These are phyloP conservation scores for Rhaphigaster nebulosa DNA, from an alignment of 2,888 invertebrate genomes.

Conservation along the genomic window DNA sequence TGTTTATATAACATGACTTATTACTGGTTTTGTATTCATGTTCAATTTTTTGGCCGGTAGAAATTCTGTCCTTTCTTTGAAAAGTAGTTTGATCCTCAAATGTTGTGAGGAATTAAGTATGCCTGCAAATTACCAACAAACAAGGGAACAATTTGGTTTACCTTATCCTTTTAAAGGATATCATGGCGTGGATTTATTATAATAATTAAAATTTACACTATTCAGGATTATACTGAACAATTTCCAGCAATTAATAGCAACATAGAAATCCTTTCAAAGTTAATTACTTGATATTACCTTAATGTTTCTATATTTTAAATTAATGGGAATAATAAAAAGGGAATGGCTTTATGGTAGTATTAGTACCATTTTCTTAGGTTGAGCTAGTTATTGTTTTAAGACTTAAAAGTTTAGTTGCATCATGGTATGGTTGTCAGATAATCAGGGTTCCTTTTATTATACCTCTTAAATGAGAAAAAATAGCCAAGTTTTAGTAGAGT, in stretches of 20 bases:
- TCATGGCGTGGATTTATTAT: background rate
- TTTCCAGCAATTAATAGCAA: background rate
- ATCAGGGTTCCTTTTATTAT: constrained; percentile 6
- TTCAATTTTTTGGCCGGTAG: background rate
- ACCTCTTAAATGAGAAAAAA: background rate
- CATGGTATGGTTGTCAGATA: constrained; percentile 12
- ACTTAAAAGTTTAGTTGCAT: background rate
- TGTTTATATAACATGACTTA: too few species aligned
- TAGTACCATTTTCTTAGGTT: background rate
- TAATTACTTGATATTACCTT: background rate
- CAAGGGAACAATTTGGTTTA: background rate
- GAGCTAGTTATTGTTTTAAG: background rate
- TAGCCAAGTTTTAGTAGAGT: constrained; percentile 15
- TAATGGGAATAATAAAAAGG: background rate
- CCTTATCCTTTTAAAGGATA: background rate
- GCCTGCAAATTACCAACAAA: background rate
- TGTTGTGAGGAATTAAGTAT: background rate
- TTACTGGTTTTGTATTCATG: background rate
- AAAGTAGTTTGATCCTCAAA: background rate
- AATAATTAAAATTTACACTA: background rate
- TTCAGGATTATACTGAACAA: background rate
- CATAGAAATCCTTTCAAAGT: background rate
- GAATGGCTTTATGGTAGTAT: background rate
- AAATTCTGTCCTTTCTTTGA: background rate
- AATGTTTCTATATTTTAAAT: background rate